Conservation (phyloP, 2,797 vertebrate genomes). For the Thalassophryne amazonica region DNA sequence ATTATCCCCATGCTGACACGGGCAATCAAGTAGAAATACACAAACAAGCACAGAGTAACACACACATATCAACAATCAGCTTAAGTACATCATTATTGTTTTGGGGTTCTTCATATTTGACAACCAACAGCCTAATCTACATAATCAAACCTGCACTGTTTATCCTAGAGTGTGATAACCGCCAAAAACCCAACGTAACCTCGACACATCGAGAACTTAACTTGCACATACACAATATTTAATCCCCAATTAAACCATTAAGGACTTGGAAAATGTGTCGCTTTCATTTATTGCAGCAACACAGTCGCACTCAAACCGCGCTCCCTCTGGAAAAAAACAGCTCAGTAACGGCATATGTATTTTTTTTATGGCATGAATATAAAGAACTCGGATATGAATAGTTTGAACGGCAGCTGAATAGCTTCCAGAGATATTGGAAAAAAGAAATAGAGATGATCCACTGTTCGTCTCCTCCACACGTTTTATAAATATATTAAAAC, state of each 20-base stretch:
- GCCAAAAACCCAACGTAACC: too few species aligned
- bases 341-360: conserved; percentile 1
- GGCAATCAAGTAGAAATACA: background rate
- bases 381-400: conserved; percentile 14
- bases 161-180: too few species aligned
- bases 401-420: conserved; percentile 16
- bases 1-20: conserved; percentile 26
- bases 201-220: too few species aligned
- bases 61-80: background rate
- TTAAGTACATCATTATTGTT: background rate
- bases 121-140: conserved; percentile 30
- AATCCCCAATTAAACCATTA: background rate
- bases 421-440: background rate
- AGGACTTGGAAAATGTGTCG: background rate
- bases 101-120: too few species aligned
- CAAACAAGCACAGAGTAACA: background rate
- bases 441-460: background rate
- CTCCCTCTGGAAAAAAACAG: background rate
- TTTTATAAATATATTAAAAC: conserved; percentile 21
- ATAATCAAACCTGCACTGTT: conserved; percentile 42
- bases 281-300: background rate
- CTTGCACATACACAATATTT: too few species aligned
- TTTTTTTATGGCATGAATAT: conserved; percentile 15
- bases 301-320: background rate
- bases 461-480: background rate